Percentiles rank a stretch among this genome's conserved stretches.
These are phyloP conservation scores for Cyclophora albipunctata DNA, from an alignment of 2,888 invertebrate species.

Conservation along the genomic window DNA sequence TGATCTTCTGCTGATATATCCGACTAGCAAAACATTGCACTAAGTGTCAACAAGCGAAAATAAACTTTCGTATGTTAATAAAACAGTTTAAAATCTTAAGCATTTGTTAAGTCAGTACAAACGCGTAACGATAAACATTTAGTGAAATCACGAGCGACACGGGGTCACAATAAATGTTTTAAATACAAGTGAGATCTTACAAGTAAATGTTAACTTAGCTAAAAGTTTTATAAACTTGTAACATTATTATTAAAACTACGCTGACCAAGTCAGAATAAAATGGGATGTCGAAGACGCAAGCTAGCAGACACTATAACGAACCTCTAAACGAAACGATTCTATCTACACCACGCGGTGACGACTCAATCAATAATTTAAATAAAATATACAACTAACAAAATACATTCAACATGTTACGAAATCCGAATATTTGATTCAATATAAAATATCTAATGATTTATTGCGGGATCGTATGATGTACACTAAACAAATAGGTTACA, in stretches of 20 bases:
- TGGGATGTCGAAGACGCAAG: conserved; percentile 38
- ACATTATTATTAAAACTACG: conserved; percentile 30
- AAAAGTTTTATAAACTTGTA: conserved; percentile 58
- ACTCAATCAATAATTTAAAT: too few relatives aligned
- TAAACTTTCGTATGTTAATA: neutral
- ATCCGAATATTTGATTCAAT: too few relatives aligned
- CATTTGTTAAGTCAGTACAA: neutral
- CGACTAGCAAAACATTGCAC: too few relatives aligned
- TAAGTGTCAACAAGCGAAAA: neutral
- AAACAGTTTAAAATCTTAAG: too few relatives aligned
- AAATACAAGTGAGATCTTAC: conserved; percentile 68
- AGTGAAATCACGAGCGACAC: neutral
- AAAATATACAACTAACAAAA: too few relatives aligned
- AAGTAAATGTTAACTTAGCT: conserved; percentile 26
- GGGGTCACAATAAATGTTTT: conserved; percentile 18
- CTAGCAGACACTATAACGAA: conserved; percentile 52
- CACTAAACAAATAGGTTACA: too few relatives aligned
- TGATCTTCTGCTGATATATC: too few relatives aligned
- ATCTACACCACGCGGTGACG: too few relatives aligned
- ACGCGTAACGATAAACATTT: conserved; percentile 1
- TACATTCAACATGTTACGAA: too few relatives aligned
- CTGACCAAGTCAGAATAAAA: conserved; percentile 53
- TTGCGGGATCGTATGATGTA: too few relatives aligned
- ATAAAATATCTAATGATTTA: too few relatives aligned
- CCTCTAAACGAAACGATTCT: too few relatives aligned